Base-by-base conservation (phyloP, 2,113 vertebrate genomes). In the Crocuta crocuta region DNA sequence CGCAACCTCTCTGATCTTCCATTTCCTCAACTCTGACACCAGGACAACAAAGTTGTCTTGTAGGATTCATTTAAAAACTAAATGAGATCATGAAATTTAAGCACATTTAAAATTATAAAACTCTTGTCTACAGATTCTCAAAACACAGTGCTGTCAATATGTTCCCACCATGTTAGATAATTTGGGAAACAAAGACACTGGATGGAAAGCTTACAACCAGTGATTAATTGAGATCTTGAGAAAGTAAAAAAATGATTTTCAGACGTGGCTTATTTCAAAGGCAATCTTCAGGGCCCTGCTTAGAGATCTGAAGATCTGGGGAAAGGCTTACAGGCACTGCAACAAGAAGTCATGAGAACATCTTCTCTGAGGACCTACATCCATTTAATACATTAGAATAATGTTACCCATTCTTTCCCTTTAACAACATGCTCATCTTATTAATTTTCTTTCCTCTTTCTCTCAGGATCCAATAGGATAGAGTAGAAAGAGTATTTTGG, bases 1-100 rank as follows among this genome's bases (percentile, higher is more conserved):
- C 24, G 71, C 87, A 84, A 50, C 16, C 65, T 78, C 70, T 91
- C 82, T 84, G 79, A 74, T 33, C 48, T 53, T 92, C 65, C 55
- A 50, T 90, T 95, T 89, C 85, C 53, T 94, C 31, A 88, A 48
- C 24, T 84, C 63, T 85, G 61, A 83, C 92, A 68, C 9, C 66
- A 35, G 80, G 68, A 85, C 73, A 55, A 74, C 16, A n/a, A 26
- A 43, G 21, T 82, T 81, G 76, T 50, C 9, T 73, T 50, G 9
- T 19, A 87, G 58, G 26, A 79, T 8, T 92, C 31, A 83, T 63
- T 9, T 89, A 43, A 92, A 19, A n/a, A 70, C 23, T 71, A 95
- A 91, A 95, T 50, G 35, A 96, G 19, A 94, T 50, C 53, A 61
- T 76, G 28, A 95, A 35, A 90, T 76, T 10, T 63, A 97, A 81